phyloP scores from a whole-genome alignment of 53 echinoderm and acorn worm species.

The Actinopyga echinites region DNA sequence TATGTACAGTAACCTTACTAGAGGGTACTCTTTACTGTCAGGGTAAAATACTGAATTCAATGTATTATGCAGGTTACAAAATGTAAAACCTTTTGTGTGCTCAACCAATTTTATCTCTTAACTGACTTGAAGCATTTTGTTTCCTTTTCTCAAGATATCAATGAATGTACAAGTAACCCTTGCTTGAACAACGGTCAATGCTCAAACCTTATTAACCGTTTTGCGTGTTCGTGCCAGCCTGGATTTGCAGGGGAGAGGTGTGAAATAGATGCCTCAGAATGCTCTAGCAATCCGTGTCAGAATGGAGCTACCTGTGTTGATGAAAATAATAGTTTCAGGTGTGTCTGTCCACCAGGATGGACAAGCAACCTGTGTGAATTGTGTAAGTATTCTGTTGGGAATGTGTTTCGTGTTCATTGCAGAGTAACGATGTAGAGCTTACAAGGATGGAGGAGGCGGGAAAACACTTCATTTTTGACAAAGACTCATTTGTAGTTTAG shows the following conservation, averaged over 20 bases:
- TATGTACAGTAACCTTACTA: too few species aligned
- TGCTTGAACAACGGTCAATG: slow-evolving; percentile 52
- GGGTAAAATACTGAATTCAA: too few species aligned
- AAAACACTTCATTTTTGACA: too few species aligned
- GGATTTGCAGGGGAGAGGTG: slow-evolving; percentile 30
- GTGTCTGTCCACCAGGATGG: slow-evolving; percentile 39
- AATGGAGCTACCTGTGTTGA: slow-evolving; percentile 24
- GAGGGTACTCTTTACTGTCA: too few species aligned
- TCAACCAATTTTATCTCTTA: too few species aligned
- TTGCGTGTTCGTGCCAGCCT: slow-evolving; percentile 29
- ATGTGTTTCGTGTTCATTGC: too few species aligned
- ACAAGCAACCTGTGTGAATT: slow-evolving; percentile 3
- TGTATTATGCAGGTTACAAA: too few species aligned
- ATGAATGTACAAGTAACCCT: slow-evolving; percentile 50
- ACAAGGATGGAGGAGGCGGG: too few species aligned
- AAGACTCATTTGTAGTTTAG: too few species aligned
- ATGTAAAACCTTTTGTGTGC: too few species aligned
- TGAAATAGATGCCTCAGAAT: slow-evolving; percentile 31
- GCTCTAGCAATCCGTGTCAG: slow-evolving; percentile 18
- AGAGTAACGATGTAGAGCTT: too few species aligned
- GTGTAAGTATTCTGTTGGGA: too few species aligned
- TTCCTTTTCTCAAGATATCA: slow-evolving; percentile 19
- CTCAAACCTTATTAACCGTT: slow-evolving; percentile 20
- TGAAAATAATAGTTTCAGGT: slow-evolving; percentile 12
- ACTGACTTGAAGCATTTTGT: not conserved